These are phyloP conservation scores for Anagyrus pseudococci DNA, from an alignment of 2,888 invertebrate species.

Conservation along the genomic window DNA sequence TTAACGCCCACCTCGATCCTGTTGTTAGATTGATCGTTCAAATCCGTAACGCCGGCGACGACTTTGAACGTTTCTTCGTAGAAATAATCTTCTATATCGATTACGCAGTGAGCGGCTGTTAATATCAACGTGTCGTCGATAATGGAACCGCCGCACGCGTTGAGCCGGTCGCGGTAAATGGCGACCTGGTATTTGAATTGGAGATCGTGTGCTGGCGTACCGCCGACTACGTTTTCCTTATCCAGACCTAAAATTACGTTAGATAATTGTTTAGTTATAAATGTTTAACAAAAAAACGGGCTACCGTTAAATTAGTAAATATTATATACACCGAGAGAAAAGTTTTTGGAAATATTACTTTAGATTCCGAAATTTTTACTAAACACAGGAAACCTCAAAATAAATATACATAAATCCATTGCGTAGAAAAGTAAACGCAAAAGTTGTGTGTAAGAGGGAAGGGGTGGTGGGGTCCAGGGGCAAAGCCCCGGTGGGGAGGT, in stretches of 20 bases:
- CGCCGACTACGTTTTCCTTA: slow-evolving; percentile 6
- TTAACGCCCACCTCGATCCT: background rate
- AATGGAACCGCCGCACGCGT: background rate
- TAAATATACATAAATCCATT: no score
- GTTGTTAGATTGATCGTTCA: background rate
- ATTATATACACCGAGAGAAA: no score
- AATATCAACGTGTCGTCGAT: background rate
- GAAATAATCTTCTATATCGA: background rate
- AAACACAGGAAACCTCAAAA: no score
- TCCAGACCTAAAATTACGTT: background rate
- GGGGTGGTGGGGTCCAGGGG: no score
- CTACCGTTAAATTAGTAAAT: no score
- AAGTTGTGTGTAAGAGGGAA: no score
- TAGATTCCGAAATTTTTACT: no score
- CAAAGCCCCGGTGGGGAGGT: no score
- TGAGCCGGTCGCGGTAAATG: background rate
- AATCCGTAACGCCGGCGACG: background rate
- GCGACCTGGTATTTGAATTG: slow-evolving; percentile 4
- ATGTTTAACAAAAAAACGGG: no score
- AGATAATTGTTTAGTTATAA: no score
- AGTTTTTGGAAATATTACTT: no score
- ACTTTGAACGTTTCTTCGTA: background rate
- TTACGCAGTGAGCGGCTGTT: slow-evolving; percentile 3
- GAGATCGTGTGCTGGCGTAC: background rate
- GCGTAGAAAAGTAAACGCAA: no score